Conservation (phyloP, 2,888 invertebrate genomes). For the Pantelozetes paolii region DNA sequence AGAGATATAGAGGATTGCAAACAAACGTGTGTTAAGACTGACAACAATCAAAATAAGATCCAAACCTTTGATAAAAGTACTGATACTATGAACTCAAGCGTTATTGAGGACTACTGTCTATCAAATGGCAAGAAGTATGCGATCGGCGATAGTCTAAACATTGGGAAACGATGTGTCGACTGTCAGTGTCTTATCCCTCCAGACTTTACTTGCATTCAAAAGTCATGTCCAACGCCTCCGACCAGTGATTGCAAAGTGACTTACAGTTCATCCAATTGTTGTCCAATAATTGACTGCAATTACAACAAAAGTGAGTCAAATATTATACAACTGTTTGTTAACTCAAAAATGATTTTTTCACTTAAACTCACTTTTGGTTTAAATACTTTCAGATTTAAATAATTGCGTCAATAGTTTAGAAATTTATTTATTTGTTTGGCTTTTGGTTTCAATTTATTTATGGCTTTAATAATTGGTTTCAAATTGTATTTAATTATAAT, state of each 20-base stretch:
- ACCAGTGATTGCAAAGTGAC: neutral
- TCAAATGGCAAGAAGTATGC: neutral
- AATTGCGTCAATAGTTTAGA: neutral
- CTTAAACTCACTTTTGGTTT: neutral
- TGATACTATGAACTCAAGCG: neutral
- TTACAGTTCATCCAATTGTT: neutral
- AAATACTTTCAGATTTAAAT: neutral
- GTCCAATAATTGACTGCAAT: constrained; percentile 15
- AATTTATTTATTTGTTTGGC: neutral
- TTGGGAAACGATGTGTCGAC: neutral
- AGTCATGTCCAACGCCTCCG: neutral
- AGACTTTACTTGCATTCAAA: constrained; percentile 8
- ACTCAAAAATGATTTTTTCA: neutral
- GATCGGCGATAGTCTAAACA: neutral
- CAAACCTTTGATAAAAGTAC: neutral
- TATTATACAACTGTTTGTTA: neutral
- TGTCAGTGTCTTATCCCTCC: neutral
- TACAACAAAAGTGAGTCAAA: neutral
- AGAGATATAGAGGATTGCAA: neutral
- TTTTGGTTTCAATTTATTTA: constrained; percentile 5
- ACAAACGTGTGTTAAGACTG: neutral
- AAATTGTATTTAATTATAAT: neutral
- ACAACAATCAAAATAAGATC: neutral
- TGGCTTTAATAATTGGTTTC: neutral
- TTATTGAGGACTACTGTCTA: neutral